These are phyloP conservation scores for Amiota minor DNA, from an alignment of 2,888 invertebrate genomes.

Conservation along the genomic window DNA sequence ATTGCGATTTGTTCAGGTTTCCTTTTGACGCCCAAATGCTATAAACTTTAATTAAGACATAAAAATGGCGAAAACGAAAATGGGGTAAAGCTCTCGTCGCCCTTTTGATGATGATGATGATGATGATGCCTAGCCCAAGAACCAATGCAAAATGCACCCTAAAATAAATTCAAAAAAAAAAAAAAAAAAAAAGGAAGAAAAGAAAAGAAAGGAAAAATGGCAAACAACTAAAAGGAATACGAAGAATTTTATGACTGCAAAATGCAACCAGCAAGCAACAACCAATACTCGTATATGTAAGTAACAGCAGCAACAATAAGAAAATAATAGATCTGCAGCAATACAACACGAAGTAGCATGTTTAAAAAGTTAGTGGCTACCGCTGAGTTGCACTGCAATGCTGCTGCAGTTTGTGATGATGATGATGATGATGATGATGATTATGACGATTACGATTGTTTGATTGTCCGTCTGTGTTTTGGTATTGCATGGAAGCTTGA, in stretches of 20 bases:
- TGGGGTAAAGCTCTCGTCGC: constrained; percentile 20
- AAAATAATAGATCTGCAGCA: not conserved
- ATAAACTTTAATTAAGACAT: constrained; percentile 71
- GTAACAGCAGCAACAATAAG: constrained; percentile 6
- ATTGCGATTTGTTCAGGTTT: constrained; percentile 40
- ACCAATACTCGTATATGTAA: too few species aligned
- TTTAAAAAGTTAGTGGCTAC: constrained; percentile 6
- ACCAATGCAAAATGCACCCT: not conserved
- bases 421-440: too few species aligned
- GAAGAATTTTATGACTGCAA: constrained; percentile 25
- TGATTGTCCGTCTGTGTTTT: constrained; percentile 7
- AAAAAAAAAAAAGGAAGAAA: constrained; percentile 46
- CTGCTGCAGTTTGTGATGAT: too few species aligned
- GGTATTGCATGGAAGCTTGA: constrained; percentile 12
- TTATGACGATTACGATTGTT: not conserved
- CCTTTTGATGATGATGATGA: too few species aligned
- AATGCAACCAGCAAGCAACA: constrained; percentile 7
- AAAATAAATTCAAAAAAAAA: not conserved
- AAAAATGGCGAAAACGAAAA: constrained; percentile 43
- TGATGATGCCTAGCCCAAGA: constrained; percentile 23
- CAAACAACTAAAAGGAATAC: constrained; percentile 29
- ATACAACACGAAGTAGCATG: constrained; percentile 4
- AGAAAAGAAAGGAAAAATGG: not conserved
- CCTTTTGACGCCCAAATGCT: constrained; percentile 63
- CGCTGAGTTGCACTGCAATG: constrained; percentile 3